These are phyloP conservation scores for Notoglanidium macrostoma DNA, from an alignment of 2,797 vertebrate species.

Conservation along the genomic window DNA sequence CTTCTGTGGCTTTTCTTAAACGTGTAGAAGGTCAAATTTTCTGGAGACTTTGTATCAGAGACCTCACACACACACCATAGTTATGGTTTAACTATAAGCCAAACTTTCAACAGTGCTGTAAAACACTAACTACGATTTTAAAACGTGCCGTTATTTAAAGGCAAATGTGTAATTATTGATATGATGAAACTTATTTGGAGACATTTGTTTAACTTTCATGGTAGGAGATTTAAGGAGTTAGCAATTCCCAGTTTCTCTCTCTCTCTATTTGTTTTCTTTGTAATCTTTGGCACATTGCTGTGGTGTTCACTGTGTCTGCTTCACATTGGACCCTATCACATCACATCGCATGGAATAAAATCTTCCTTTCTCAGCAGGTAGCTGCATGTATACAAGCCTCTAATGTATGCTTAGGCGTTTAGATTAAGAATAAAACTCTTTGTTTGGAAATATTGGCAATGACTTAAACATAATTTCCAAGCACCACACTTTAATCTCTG, in stretches of 20 bases:
- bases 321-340: not conserved
- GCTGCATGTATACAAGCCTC: not conserved
- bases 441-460: not conserved
- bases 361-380: not conserved
- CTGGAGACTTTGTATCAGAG: not conserved
- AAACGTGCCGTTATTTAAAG: not conserved
- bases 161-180: not conserved
- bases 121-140: not conserved
- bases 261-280: not conserved
- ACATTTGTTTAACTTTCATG: not conserved
- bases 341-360: not conserved
- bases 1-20: conserved; percentile 22
- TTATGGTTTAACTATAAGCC: not conserved
- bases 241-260: too few relatives aligned
- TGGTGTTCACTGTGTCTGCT: too few relatives aligned
- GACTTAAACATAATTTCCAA: not conserved
- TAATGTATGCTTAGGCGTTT: not conserved
- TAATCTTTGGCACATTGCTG: too few relatives aligned
- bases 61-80: not conserved
- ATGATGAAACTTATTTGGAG: too few relatives aligned
- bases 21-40: not conserved
- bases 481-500: not conserved
- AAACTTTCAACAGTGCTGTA: not conserved
- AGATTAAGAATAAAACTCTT: not conserved
- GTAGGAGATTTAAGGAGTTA: too few relatives aligned